Percentiles rank a stretch among this genome's conserved stretches.
These are phyloP conservation scores for Sitta carolinensis DNA, from an alignment of 2,797 vertebrate genomes.

Conservation along the genomic window DNA sequence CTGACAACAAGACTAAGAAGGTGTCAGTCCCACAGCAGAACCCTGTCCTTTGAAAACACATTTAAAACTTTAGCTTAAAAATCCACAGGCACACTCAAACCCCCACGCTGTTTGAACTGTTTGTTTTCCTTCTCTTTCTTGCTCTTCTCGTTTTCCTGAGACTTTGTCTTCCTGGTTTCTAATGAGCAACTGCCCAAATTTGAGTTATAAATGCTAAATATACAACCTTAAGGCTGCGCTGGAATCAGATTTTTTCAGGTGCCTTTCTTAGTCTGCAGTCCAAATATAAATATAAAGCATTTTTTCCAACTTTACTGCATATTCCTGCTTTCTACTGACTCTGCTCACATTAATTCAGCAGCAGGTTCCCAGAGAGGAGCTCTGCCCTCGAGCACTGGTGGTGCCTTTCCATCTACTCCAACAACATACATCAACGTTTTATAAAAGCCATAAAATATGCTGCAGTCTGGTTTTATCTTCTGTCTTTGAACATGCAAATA, in stretches of 20 bases:
- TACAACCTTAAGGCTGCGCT: background rate
- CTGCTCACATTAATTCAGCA: background rate
- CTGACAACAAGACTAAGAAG: background rate
- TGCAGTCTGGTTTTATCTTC: background rate
- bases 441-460: background rate
- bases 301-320: background rate
- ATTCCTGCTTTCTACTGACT: background rate
- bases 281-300: background rate
- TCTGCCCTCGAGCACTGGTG: background rate
- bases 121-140: background rate
- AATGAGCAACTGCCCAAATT: background rate
- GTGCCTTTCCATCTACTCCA: background rate
- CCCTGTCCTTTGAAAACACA: background rate
- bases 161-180: background rate
- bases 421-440: background rate
- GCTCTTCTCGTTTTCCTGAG: background rate
- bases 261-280: background rate
- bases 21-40: background rate
- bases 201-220: background rate
- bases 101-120: background rate
- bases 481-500: conserved; percentile 18
- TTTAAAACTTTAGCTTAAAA: background rate
- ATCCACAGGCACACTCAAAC: background rate
- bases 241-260: background rate
- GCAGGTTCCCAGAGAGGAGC: background rate